Base-by-base conservation (phyloP, 2,113 vertebrate species). In the Crotalus tigris region DNA sequence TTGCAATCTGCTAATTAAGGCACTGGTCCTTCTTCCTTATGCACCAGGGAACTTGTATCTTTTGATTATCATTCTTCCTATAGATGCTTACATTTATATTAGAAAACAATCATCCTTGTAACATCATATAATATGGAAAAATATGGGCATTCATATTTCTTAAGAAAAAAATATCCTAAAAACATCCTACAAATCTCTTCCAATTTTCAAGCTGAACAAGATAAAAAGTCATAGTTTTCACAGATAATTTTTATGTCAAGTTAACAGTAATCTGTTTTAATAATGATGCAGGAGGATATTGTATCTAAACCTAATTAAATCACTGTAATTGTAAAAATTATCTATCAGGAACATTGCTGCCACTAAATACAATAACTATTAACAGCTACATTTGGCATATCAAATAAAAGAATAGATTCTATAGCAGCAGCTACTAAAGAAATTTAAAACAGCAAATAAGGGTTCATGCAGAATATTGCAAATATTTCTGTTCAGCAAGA, bases 391-490 rank as follows among this genome's bases (percentile, higher is more conserved):
- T 97, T 97, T 97, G 97, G 97, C 96, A 93, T 97, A 94, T 96
- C 87, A 96, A 92, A 55, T 94, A 95, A 59, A 95, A 95, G 94
- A 91, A 59, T 81, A 90, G 94, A 95, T 97, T 96, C 96, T 97
- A 97, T 96, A 97, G 95, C 95, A 97, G 96, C 97, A 97, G 96
- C 97, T 95, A 96, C 94, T 97, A 97, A 97, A 97, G 90, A 95
- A 97, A 97, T 97, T 94, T 93, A 94, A 95, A 95, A 97, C 95
- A 97, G 97, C 46, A 97, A 97, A 97, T 95, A 94, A 96, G 96
- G 97, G 97, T 96, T 97, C 97, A 98, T 98, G 98, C 97, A 97
- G 96, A 96, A 95, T 97, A 97, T 96, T 96, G 95, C 94, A 97
- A 97, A 93, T 97, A 96, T 95, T 97, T 96, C 96, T 95, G 94